These are phyloP conservation scores for Palloptera scutellata DNA, from an alignment of 2,888 invertebrate genomes.

Conservation along the genomic window DNA sequence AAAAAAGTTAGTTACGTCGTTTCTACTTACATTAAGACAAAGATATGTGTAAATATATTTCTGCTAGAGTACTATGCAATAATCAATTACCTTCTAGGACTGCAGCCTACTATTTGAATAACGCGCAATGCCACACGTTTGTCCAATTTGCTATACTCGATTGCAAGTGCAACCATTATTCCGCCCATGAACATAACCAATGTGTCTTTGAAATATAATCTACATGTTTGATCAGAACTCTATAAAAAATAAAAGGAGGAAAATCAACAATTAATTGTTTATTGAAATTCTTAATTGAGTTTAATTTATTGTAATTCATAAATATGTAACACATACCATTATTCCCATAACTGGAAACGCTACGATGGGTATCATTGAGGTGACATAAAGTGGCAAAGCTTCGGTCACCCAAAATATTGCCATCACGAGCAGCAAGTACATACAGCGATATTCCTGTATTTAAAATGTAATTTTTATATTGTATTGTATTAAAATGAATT, in stretches of 20 bases:
- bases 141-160: conserved; percentile 89
- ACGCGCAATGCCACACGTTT: conserved; percentile 86
- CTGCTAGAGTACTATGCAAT: too few species aligned
- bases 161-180: conserved; percentile 87
- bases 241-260: conserved; percentile 32
- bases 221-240: conserved; percentile 70
- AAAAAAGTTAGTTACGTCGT: too few species aligned
- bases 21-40: too few species aligned
- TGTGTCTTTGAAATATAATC: conserved; percentile 81
- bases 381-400: conserved; percentile 81
- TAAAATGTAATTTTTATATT: background rate
- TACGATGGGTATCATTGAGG: conserved; percentile 83
- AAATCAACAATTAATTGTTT: conserved; percentile 13
- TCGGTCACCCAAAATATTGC: conserved; percentile 86
- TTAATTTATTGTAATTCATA: conserved; percentile 25
- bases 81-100: conserved; percentile 71
- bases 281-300: background rate
- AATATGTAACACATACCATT: conserved; percentile 63
- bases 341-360: conserved; percentile 86
- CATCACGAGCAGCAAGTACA: conserved; percentile 84
- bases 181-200: conserved; percentile 91
- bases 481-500: background rate
- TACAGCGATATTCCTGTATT: conserved; percentile 73
- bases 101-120: conserved; percentile 79
- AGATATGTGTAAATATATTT: too few species aligned